Base-by-base conservation (phyloP, 23 tunicate genomes). In the Styela plicata region DNA sequence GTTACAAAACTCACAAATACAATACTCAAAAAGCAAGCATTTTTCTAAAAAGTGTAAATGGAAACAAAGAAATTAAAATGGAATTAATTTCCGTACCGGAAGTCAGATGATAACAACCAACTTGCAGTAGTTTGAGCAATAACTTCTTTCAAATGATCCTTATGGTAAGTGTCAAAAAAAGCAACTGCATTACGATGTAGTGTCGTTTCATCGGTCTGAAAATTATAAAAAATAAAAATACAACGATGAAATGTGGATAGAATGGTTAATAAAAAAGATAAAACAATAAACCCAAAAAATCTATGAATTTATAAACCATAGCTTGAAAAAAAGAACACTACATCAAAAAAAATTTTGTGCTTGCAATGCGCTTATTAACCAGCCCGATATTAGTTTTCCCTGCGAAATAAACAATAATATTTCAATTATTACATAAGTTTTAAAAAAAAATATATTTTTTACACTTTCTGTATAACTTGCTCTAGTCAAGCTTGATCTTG, bases 91-190 rank as follows among this genome's bases (percentile, higher is more conserved):
- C n/a, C n/a, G n/a, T 29, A 92, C 97, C 97, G 31, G 63, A 87
- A 92, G 63, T 92, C 97, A 36, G 87, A 73, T 2, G 97, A 92
- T 7, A 92, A 82, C 53, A 92, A 27, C 97, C 97, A 92, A 35
- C 85, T 87, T n/a, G 97, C 91, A 13, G 91, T 84, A 33, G 85
- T 80, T 63, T 92, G 86, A 31, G 87, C 97, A 33, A 91, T 83
- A 21, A 91, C 63, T 73, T 91, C 97, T 65, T 86, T 78, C 44
- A 87, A 75, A 53, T 91, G 91, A 20, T 91, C 85, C 62, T 91
- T 86, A 44, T 86, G 85, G 37, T 78, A 91, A 28, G 83, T 66
- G 35, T 91, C 97, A 73, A 86, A 91, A 70, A 74, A 86, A 3
- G 91, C 52, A 69, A 76, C 81, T 37, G 81, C 81, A 21, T 37